Conservation (phyloP, 2,113 vertebrate species). For the Accipiter virgatus region DNA sequence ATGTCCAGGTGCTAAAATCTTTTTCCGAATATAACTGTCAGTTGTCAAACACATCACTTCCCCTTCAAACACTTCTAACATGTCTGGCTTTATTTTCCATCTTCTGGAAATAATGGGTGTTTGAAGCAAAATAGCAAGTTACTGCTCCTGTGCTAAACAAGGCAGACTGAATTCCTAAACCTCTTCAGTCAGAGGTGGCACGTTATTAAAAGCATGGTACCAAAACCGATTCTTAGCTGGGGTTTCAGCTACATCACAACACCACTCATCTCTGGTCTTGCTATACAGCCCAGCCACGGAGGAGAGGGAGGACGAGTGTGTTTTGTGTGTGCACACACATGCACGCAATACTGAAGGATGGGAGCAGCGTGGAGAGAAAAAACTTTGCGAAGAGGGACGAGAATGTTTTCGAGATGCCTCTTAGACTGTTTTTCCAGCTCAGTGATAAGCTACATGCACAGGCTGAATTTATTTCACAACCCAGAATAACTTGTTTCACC, state of each 20-base stretch:
- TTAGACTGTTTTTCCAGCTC: background rate
- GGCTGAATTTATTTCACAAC: background rate
- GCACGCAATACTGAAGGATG: background rate
- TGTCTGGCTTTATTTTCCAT: background rate
- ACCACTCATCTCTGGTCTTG: background rate
- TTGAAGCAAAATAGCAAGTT: background rate
- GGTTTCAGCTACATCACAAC: background rate
- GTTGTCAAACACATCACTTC: background rate
- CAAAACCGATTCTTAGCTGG: background rate
- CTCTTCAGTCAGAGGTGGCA: background rate
- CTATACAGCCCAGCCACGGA: background rate
- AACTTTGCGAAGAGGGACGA: background rate
- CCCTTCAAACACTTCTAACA: background rate
- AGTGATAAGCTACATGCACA: background rate
- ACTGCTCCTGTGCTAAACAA: background rate
- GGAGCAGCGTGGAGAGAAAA: background rate
- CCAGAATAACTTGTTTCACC: background rate
- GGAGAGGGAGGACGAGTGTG: fast-evolving
- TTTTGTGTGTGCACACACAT: background rate
- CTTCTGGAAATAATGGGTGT: background rate
- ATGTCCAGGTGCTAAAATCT: background rate
- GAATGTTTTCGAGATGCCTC: background rate
- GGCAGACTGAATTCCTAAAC: background rate
- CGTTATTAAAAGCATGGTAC: background rate
- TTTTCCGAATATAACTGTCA: background rate